Percentiles rank a stretch among this genome's conserved stretches.
These are phyloP conservation scores for Eupithecia subfuscata DNA, from an alignment of 2,888 invertebrate genomes.

Conservation along the genomic window DNA sequence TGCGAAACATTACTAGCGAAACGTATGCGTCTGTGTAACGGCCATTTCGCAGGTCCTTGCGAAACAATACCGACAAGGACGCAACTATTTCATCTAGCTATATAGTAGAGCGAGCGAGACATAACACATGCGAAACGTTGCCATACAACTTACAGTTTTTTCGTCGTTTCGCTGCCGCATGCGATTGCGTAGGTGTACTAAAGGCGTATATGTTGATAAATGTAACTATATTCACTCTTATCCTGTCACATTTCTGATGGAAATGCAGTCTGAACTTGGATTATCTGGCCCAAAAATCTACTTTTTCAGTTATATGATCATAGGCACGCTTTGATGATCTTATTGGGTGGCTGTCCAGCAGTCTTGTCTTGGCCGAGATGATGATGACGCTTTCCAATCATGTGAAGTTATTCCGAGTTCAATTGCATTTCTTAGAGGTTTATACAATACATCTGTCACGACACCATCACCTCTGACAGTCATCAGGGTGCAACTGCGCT, in stretches of 20 bases:
- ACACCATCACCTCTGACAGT: slow-evolving; percentile 14
- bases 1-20: too few species aligned
- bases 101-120: too few species aligned
- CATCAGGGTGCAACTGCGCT: slow-evolving; percentile 46
- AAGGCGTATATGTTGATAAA: not conserved
- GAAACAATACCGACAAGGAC: too few species aligned
- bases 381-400: not conserved
- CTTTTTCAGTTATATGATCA: not conserved
- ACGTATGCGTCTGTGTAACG: too few species aligned
- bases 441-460: not conserved
- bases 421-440: not conserved
- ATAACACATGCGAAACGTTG: too few species aligned
- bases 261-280: not conserved
- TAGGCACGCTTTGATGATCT: not conserved
- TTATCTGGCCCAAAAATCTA: not conserved
- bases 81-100: too few species aligned
- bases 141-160: too few species aligned
- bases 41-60: too few species aligned
- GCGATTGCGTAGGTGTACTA: too few species aligned
- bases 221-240: not conserved
- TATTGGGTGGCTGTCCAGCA: not conserved
- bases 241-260: not conserved
- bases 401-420: not conserved
- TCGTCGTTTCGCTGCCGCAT: too few species aligned
- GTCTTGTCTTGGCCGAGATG: not conserved